Evolutionary conservation across 2,113 vertebrate genomes (phyloP).

Genomic region (Oenanthe oenanthe): DNA sequence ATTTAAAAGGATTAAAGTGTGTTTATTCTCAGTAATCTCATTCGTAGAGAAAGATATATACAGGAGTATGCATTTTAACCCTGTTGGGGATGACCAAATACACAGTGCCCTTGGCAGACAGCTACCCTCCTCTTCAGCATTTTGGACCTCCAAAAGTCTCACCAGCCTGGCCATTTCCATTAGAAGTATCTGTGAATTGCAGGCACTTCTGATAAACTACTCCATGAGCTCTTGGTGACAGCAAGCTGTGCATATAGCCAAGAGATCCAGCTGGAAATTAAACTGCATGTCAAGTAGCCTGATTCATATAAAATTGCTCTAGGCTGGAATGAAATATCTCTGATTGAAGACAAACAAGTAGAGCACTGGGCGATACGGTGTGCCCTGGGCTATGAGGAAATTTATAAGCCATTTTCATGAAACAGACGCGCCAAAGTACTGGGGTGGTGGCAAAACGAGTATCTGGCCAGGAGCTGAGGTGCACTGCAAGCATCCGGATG

Average conservation of each 20-base stretch:
- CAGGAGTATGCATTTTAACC: conserved; percentile 20
- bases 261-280: conserved; percentile 60
- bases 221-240: not conserved
- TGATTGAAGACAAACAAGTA: not conserved
- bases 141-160: not conserved
- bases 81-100: not conserved
- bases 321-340: conserved; percentile 45
- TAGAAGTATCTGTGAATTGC: not conserved
- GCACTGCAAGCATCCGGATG: not conserved
- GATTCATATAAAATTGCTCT: conserved; percentile 41
- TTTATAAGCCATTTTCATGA: not conserved
- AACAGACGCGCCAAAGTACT: not conserved
- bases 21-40: conserved; percentile 59
- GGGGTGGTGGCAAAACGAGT: not conserved
- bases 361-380: not conserved
- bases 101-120: not conserved
- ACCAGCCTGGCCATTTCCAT: not conserved
- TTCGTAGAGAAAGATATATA: conserved; percentile 11
- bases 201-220: conserved; percentile 10
- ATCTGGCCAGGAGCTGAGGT: not conserved
- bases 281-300: conserved; percentile 48
- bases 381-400: not conserved
- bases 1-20: conserved; percentile 48
- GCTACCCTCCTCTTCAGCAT: not conserved
- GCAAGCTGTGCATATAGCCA: not conserved